These are phyloP conservation scores for Micronycteris hirsuta DNA, from an alignment of 2,113 vertebrate species.

Conservation along the genomic window DNA sequence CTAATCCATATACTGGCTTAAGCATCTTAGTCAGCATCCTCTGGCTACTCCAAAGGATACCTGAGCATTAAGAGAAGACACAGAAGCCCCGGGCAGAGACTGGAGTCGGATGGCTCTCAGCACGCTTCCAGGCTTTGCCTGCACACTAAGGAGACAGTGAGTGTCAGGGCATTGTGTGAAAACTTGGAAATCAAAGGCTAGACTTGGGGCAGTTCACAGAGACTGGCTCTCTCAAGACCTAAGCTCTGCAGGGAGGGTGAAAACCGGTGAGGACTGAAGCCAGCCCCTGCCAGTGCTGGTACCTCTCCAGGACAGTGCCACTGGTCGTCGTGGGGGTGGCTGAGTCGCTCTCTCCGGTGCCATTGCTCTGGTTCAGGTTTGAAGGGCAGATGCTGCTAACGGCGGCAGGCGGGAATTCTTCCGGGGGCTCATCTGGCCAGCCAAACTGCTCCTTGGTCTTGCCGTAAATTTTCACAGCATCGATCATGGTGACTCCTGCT, in stretches of 20 bases:
- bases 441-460: constrained; percentile 99
- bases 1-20: neutral
- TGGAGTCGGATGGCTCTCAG: neutral
- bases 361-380: constrained; percentile 92
- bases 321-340: constrained; percentile 84
- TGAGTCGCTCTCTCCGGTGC: constrained; percentile 88
- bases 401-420: constrained; percentile 95
- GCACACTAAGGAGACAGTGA: neutral
- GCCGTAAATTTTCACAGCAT: constrained; percentile 98
- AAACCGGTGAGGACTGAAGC: neutral
- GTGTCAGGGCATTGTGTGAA: neutral
- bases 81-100: neutral
- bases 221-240: neutral
- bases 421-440: constrained; percentile 97
- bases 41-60: neutral
- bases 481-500: constrained; percentile 98
- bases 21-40: neutral
- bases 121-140: neutral
- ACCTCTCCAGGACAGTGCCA: constrained; percentile 97
- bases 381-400: constrained; percentile 96
- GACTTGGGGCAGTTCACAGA: neutral
- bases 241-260: neutral
- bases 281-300: neutral
- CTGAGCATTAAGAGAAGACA: neutral
- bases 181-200: neutral